phyloP scores from a whole-genome alignment of 2,113 vertebrate genomes.

The Anser brachyrhynchus region DNA sequence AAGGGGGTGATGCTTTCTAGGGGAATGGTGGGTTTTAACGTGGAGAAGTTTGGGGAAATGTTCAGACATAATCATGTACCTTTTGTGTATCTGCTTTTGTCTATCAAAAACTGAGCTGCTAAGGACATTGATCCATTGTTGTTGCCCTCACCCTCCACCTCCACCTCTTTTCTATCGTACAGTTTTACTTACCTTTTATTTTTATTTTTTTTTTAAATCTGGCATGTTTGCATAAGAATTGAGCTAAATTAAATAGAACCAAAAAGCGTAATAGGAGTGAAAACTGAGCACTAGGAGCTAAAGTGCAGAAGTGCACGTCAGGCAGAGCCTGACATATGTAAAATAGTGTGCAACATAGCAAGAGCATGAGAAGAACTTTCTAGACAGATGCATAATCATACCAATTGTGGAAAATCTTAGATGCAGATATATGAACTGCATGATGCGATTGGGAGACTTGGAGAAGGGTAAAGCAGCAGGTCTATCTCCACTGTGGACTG shows the following conservation, averaged over 20 bases:
- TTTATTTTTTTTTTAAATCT: no score
- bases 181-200: not conserved
- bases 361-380: not conserved
- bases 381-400: not conserved
- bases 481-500: not conserved
- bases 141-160: not conserved
- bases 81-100: not conserved
- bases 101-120: not conserved
- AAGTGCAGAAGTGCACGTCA: not conserved
- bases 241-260: not conserved
- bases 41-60: not conserved
- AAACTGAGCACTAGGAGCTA: not conserved
- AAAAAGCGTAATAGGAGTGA: not conserved
- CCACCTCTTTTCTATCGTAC: not conserved
- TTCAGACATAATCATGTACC: not conserved
- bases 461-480: not conserved
- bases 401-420: not conserved
- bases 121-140: accelerated
- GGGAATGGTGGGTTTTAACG: not conserved
- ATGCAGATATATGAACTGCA: not conserved
- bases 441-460: not conserved
- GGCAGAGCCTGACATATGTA: not conserved
- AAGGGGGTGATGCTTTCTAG: not conserved
- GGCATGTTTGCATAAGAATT: not conserved
- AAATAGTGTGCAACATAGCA: not conserved